Evolutionary conservation across 2,888 invertebrate species (phyloP), one percentile per base, ranked within the genome.

Genomic region (Brachypterus glaber): DNA sequence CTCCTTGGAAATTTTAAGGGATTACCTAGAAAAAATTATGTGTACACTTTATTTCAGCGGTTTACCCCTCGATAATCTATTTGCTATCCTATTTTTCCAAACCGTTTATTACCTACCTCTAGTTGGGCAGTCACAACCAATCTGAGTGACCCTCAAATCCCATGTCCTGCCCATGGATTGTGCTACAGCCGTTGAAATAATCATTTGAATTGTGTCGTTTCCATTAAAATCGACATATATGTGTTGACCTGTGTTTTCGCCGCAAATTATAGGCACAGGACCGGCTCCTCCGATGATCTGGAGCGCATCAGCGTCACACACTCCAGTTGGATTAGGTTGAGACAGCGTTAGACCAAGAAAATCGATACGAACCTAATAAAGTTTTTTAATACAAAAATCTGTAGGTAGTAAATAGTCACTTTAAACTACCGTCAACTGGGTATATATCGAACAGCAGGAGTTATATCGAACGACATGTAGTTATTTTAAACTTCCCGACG

Each of bases 191-290:
- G 77, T 77, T 0, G 83, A 79, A 0, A 76, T 69, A 33, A 84
- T 73, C 24, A 52, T 14, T 4, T 74, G 76, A 25, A 86, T 81
- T 0, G 79, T 73, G 12, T 69, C 67, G 15, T 74, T 71, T 1
- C 74, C 76, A 52, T 78, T 76, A 52, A 86, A 85, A 57, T 84
- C 79, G 2, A 84, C 74, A 52, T 80, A 85, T 12, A 85, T 69
- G 50, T 82, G 82, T 59, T 85, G 82, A 1, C 83, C 85, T 1
- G 77, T 74, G 60, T 84, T 82, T 57, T 83, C 82, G 1, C 88
- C 88, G 55, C 88, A 89, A 38, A 88, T 71, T 0, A 82, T 79
- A 0, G 83, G 84, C 3, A 82, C 77, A 4, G 67, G 57, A 0
- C 79, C 77, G 39, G 78, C 75, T 1, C 79, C 79, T 0, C 83